Conservation (phyloP, 2,797 vertebrate species). For the Glossophaga mutica region DNA sequence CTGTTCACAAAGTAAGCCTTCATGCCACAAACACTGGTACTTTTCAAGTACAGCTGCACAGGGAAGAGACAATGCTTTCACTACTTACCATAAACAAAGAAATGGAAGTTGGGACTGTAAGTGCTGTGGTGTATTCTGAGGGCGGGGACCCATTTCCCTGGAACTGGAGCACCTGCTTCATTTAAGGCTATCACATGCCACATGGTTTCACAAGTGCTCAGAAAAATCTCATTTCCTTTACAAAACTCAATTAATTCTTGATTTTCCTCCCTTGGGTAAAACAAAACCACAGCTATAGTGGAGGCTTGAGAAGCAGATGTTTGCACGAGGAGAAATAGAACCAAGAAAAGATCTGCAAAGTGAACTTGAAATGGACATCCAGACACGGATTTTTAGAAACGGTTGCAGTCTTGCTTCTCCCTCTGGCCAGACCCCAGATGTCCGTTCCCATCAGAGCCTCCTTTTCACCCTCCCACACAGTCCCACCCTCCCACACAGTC, state of each 20-base stretch:
- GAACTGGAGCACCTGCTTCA: background rate
- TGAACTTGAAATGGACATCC: background rate
- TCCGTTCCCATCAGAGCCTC: background rate
- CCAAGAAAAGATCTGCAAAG: background rate
- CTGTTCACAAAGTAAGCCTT: background rate
- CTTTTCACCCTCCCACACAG: background rate
- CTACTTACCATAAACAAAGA: background rate
- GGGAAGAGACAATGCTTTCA: background rate
- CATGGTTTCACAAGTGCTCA: background rate
- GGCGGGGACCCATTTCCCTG: background rate
- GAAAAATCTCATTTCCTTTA: conserved; percentile 1
- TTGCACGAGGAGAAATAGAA: background rate
- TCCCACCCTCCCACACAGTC: background rate
- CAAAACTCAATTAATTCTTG: background rate
- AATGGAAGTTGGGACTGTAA: background rate
- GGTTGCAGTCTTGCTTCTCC: background rate
- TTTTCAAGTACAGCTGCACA: background rate
- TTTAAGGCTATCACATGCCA: background rate
- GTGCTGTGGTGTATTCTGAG: background rate
- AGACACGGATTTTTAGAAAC: background rate
- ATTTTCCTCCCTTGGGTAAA: background rate
- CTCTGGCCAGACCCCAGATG: background rate
- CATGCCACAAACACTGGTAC: background rate
- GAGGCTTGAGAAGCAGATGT: background rate
- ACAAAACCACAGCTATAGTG: background rate